Conservation (phyloP, 2,888 invertebrate genomes). For the Anagyrus pseudococci region DNA sequence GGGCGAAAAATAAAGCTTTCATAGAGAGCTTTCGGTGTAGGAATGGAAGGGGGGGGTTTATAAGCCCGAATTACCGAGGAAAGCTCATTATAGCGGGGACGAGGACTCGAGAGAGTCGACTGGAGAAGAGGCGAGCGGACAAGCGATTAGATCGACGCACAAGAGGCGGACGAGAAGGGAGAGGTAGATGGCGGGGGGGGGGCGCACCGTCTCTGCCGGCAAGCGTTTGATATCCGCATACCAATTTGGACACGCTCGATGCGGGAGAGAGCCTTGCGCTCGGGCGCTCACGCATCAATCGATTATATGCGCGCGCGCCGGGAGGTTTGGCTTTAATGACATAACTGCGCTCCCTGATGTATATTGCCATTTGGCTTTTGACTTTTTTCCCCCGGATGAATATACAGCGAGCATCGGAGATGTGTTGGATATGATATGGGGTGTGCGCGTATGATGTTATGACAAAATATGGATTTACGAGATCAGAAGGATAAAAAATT, state of each 20-base stretch:
- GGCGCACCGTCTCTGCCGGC: neutral
- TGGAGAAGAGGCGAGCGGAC: neutral
- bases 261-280: neutral
- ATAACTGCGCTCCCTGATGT: slow-evolving; percentile 8
- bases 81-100: neutral
- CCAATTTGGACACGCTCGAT: slow-evolving; percentile 20
- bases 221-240: slow-evolving; percentile 29
- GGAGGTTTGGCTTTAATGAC: slow-evolving; percentile 9
- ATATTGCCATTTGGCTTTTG: too few species aligned
- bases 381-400: too few species aligned
- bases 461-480: too few species aligned
- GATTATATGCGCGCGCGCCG: slow-evolving; percentile 1
- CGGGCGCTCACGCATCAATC: slow-evolving; percentile 2
- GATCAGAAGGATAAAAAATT: too few species aligned
- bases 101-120: neutral
- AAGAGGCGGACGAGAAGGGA: neutral
- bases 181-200: neutral
- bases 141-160: neutral
- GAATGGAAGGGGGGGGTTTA: too few species aligned
- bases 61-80: neutral
- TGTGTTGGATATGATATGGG: too few species aligned
- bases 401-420: too few species aligned
- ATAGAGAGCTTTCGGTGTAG: too few species aligned
- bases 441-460: too few species aligned
- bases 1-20: too few species aligned